Conservation (phyloP, 1,140 invertebrate genomes). For the Neodiprion fabricii region DNA sequence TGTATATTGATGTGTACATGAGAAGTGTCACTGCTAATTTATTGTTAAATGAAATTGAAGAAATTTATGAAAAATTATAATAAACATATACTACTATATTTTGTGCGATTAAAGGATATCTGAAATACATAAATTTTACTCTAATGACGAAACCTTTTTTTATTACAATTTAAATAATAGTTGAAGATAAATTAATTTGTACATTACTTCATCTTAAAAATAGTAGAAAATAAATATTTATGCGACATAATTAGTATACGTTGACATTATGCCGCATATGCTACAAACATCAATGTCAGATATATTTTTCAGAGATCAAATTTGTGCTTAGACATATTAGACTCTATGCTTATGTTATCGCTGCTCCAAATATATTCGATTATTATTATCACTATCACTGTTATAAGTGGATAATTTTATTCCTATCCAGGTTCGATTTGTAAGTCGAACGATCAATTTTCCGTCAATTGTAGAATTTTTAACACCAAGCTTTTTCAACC, state of each 20-base stretch:
- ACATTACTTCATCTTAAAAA: background rate
- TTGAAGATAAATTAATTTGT: background rate
- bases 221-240: conserved; percentile 1
- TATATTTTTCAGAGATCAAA: background rate
- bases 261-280: background rate
- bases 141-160: background rate
- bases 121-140: background rate
- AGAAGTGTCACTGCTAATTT: background rate
- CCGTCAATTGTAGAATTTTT: too few species aligned
- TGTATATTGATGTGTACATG: background rate
- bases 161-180: background rate
- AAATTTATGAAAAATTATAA: background rate
- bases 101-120: background rate
- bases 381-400: too few species aligned
- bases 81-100: background rate
- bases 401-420: too few species aligned
- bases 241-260: background rate
- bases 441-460: too few species aligned
- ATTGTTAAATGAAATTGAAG: background rate
- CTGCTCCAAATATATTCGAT: background rate
- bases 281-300: background rate
- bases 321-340: background rate
- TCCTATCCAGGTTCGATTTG: too few species aligned
- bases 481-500: too few species aligned
- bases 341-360: background rate